Evolutionary conservation across 2,113 vertebrate genomes (phyloP), one percentile per base, ranked within the genome.

Genomic region (Xenopus laevis): DNA sequence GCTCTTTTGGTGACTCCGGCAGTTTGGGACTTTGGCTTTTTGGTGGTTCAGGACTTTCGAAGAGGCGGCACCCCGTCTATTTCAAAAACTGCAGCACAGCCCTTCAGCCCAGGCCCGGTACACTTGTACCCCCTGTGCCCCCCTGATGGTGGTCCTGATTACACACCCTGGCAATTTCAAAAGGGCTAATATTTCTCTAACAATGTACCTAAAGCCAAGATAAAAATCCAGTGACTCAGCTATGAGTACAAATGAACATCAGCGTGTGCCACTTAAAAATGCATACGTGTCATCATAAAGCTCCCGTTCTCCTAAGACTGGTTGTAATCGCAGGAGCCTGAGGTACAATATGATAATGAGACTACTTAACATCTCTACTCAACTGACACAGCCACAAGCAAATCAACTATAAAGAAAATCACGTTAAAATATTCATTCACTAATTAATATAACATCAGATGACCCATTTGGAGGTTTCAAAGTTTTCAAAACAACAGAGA

Each of bases 341-440:
- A 96, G 95, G 95, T 95, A 96, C 88, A 89, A 90, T 94, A 98
- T 98, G 95, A 90, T 97, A 98, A 99, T 97, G 92, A 98, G 91
- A 86, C 86, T 91, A 86, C 91, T 96, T 94, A 96, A 91, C 91
- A 94, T 93, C 83, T 84, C 85, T 89, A 89, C 86, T 84, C 83
- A 94, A 92, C 86, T 92, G 89, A 89, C 93, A 95, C 91, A 94
- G 95, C 95, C 93, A 88, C 91, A 89, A 97, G 96, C 94, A 91
- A 93, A 93, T 93, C 89, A 95, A 97, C 94, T 98, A 97, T 93
- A 99, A 98, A 98, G 95, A 92, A 98, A 96, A 93, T 92, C 87
- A 93, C 96, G 97, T 99, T 99, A 94, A 98, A 99, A 98, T 99
- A 98, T 99, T 98, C 95, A 99, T 98, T 95, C 90, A 81, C 93